Base-by-base conservation (phyloP, 2,888 invertebrate genomes). In the Drosophila stalkeri region DNA sequence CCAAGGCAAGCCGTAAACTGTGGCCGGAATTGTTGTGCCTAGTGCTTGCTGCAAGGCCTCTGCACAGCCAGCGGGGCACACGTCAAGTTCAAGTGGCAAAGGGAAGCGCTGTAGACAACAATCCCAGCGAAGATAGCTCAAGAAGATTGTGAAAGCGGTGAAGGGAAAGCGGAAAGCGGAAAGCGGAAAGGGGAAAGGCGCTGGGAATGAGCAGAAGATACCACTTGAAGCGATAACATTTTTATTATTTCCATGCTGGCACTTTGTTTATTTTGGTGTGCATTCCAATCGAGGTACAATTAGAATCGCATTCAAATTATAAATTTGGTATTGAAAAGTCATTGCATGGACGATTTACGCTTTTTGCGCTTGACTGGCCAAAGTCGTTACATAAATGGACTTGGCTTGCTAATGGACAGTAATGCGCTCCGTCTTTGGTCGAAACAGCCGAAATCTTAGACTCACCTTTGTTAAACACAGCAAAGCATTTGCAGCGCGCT, bases 31-130 rank as follows among this genome's bases (percentile, higher is more conserved):
- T 65, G 65, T 65, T 51, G 12, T 12, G 47, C 1, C 27, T 39
- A 14, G 9, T 47, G 33, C n/a, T 3, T 12, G 55, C 5, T 52
- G 37, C 37, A n/a, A 18, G 61, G 31, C 18, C n/a, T 60, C 6
- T 27, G 55, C 27, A 23, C 1, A n/a, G 59, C 55, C 47, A 39
- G 60, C 27, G 56, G 9, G 20, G 35, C 55, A 64, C 62, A 71
- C 80, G 75, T 86, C 81, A 85, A 89, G 87, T 82, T 86, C 87
- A 89, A 86, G 85, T 89, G 87, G 33, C 85, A 82, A 77, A 77
- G 85, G 86, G 86, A 89, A 89, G 66, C 75, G 73, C 72, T 64
- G 67, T 80, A 89, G 89, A 89, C 84, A 72, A 52, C 52, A 65
- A 57, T 63, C 43, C 56, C 11, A 20, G 33, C 41, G 31, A 18